Percentiles rank a stretch among this genome's conserved stretches.
These are phyloP conservation scores for Leptosomus discolor DNA, from an alignment of 2,113 vertebrate genomes.

Conservation along the genomic window DNA sequence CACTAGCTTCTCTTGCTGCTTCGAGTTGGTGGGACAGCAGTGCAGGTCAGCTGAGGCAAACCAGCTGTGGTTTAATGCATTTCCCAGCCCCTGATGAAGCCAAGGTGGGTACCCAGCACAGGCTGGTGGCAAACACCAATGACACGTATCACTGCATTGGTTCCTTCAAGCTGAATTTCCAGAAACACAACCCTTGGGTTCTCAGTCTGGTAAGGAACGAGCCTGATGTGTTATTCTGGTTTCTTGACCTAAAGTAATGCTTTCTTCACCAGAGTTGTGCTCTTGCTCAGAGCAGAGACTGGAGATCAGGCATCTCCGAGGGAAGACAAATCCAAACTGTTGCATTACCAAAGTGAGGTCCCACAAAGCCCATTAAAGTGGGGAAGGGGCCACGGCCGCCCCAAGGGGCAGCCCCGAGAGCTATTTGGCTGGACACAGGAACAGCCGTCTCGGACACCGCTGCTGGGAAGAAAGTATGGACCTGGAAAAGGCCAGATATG, in stretches of 20 bases:
- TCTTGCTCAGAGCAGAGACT: neutral
- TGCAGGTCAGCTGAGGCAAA: neutral
- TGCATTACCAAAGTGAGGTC: neutral
- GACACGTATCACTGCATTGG: rapidly evolving
- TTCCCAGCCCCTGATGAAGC: neutral
- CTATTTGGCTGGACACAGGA: neutral
- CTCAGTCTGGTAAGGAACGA: neutral
- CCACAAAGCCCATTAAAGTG: neutral
- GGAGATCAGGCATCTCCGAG: rapidly evolving
- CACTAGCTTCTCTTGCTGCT: neutral
- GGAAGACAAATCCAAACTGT: neutral
- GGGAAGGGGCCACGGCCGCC: neutral
- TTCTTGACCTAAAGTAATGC: neutral
- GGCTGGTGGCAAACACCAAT: neutral
- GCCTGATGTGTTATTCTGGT: neutral
- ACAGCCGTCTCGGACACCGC: rapidly evolving
- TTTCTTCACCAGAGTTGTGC: neutral
- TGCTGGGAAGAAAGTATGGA: neutral
- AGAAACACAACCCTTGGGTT: neutral
- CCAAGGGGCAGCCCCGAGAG: rapidly evolving
- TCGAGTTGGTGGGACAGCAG: neutral
- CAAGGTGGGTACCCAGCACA: rapidly evolving
- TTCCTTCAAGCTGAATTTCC: neutral
- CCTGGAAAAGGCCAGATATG: neutral
- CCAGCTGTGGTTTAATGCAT: neutral